phyloP scores from a whole-genome alignment of 2,888 invertebrate genomes.

The Lathronympha strigana region DNA sequence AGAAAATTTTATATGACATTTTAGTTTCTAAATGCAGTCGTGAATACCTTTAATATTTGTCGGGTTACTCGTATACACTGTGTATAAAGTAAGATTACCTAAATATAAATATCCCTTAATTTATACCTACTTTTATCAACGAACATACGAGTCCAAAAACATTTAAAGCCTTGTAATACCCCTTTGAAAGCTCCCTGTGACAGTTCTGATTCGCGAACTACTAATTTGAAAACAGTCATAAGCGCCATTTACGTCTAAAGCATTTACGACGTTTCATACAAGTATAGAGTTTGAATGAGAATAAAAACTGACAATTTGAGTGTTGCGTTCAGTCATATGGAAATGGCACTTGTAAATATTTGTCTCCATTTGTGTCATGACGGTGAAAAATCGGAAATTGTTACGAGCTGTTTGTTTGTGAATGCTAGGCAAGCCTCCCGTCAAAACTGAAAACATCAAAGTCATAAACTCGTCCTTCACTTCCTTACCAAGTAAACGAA shows the following conservation, averaged over 20 bases:
- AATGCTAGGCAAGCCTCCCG: too few relatives aligned
- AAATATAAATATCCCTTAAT: too few relatives aligned
- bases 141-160: neutral
- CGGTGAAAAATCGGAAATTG: too few relatives aligned
- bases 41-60: too few relatives aligned
- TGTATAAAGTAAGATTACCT: too few relatives aligned
- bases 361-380: neutral
- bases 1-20: too few relatives aligned
- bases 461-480: too few relatives aligned
- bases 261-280: neutral
- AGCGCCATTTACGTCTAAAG: neutral
- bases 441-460: too few relatives aligned
- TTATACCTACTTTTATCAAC: neutral
- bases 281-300: neutral
- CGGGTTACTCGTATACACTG: too few relatives aligned
- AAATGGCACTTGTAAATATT: neutral
- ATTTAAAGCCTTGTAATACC: slow-evolving; percentile 9
- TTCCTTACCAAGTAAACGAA: too few relatives aligned
- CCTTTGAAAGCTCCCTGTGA: slow-evolving; percentile 13
- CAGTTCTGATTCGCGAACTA: neutral
- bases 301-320: slow-evolving; percentile 17
- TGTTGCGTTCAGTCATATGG: slow-evolving; percentile 21
- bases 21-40: too few relatives aligned
- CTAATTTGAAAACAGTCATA: neutral
- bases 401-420: too few relatives aligned